Percentiles rank a stretch among this genome's conserved stretches.
phyloP scores from a whole-genome alignment of 2,797 vertebrate species.

The Otus scops region DNA sequence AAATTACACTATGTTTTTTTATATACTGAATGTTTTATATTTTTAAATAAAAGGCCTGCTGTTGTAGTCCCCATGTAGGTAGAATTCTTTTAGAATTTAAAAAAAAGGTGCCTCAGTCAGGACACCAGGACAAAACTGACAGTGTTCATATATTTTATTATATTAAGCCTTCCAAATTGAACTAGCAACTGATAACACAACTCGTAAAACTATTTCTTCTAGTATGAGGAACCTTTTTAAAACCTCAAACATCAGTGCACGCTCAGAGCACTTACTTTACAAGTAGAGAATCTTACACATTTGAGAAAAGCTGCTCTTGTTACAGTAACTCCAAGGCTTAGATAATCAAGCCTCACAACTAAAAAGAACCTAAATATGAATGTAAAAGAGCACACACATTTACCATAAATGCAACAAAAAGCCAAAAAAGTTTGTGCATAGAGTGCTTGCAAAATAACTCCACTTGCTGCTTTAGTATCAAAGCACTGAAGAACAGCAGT shows the following conservation, averaged over 20 bases:
- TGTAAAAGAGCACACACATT: neutral
- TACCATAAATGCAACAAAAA: neutral
- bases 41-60: neutral
- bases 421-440: neutral
- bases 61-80: neutral
- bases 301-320: neutral
- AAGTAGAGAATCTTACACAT: neutral
- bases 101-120: neutral
- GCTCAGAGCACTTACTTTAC: neutral
- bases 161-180: neutral
- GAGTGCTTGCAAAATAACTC: neutral
- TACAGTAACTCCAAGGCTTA: neutral
- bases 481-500: neutral
- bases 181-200: neutral
- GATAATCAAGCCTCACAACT: neutral
- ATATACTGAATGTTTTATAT: neutral
- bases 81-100: neutral
- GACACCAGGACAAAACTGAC: neutral
- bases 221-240: neutral
- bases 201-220: neutral
- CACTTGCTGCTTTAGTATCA: neutral
- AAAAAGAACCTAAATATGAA: neutral
- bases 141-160: neutral
- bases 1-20: neutral
- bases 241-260: neutral